Evolutionary conservation across 1,140 invertebrate genomes (phyloP), one percentile per base, ranked within the genome.

Genomic region (Ceratina calcarata): DNA sequence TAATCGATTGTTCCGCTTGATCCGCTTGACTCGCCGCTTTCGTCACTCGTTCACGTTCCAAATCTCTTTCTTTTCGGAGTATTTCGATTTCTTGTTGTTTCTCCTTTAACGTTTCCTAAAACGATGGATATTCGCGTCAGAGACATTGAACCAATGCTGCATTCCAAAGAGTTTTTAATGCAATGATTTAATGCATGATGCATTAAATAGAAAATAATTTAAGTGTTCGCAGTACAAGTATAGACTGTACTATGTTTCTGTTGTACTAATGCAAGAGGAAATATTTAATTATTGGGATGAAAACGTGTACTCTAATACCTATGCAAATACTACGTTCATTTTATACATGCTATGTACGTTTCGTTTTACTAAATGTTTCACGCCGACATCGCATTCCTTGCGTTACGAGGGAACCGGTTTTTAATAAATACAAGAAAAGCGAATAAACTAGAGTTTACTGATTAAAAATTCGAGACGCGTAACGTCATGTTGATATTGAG

Each of bases 21-120:
- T 97, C 96, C 16, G 95, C 95, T 88, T 96, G 95, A 84, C 92
- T 94, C 3, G 96, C 95, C 58, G 96, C 95, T 91, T 95, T 94
- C 10, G 95, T 96, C 89, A 94, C 93, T 91, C 89, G 94, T 94
- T 92, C 95, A 86, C 97, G 94, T 91, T 99, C 98, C 80, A 98
- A 90, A 88, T 99, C 98, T 72, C 97, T 93, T 90, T 99, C 98
- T 78, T 96, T 96, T 90, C 98, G 94, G 60, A 99, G 93, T 87
- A 97, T 95, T 89, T 98, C 97, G 85, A 99, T 96, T 88, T 99
- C 97, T 80, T 97, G 95, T 89, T 98, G 97, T 91, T 98, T 99
- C 91, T 99, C 98, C 90, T 97, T 96, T 75, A 99, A 92, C 37
- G 97, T 93, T 90, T 98, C 97, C 97, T 99, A 90, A 88, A 92